Evolutionary conservation across 1,140 invertebrate species (phyloP), one percentile per base, ranked within the genome.

Genomic region (Sarcophaga bullata): DNA sequence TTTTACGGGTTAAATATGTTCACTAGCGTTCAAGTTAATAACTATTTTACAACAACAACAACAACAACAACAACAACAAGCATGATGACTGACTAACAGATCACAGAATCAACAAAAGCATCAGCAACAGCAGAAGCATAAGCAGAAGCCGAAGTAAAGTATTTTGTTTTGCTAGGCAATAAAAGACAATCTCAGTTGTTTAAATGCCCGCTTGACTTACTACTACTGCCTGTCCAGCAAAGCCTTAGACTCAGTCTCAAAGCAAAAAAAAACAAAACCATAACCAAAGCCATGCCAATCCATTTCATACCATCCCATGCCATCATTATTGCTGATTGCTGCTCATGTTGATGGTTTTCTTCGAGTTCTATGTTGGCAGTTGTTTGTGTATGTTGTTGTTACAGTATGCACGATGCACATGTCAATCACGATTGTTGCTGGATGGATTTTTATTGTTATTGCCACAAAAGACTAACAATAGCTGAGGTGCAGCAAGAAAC

Each of bases 391-490:
- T 19, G 6, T 80, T 15, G 58, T 47, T 72, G n/a, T 62, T 54
- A 19, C 6, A 17, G 46, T 47, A 11, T 25, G 80, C 80, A 75
- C 46, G 73, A n/a, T 75, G 47, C 58, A 46, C 80, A 81, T 81
- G 80, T 81, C 80, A 81, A 81, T 81, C 58, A 81, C 80, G 58
- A 81, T 73, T 50, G 73, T 76, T 76, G 46, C 46, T 76, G 73
- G 73, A 76, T 76, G 73, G 50, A 37, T 68, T 62, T 81, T 81
- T 81, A 81, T 81, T 72, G 80, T 81, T 81, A 81, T 81, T 81
- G 68, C 58, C 13, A 15, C 10, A 19, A 81, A 68, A 58, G 80
- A 68, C 62, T 68, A 10, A 9, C n/a, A 68, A 68, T 25, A 58
- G 54, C 15, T 58, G 13, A 58, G 54, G 13, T 19, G 3, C 17